Evolutionary conservation across 2,113 vertebrate genomes (phyloP), one percentile per base, ranked within the genome.

Genomic region (Climacteris rufus): DNA sequence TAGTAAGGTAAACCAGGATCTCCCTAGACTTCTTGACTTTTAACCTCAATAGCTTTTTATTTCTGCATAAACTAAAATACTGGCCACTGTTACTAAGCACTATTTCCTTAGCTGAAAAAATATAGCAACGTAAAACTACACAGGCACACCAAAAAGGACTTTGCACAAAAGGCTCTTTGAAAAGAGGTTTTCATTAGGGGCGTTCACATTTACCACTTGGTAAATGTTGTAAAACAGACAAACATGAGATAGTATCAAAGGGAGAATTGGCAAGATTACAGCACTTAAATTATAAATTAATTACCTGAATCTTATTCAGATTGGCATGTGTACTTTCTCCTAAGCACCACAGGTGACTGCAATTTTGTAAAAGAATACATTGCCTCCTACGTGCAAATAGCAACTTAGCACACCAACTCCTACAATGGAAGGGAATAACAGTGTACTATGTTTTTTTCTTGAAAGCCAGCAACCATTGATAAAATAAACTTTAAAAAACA

Each of bases 341-440:
- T 65, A 37, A 77, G 37, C 37, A 70, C 11, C 37, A 64, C 23
- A 64, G 33, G 39, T 19, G 22, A 80, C 20, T 39, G 33, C 18
- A 42, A 19, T 49, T 83, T 39, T 56, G 21, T 47, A 52, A 40
- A 53, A 78, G n/a, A 31, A 37, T 10, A 22, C 13, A 45, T 42
- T 72, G 44, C 21, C 19, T 54, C 25, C 47, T 15, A 20, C 28
- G 40, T 45, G 45, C 53, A 56, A 89, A 71, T 4, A 59, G 47
- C 40, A 57, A 35, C 22, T 74, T 37, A 77, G 45, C 15, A 42
- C 40, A 76, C 14, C 53, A 56, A 14, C 22, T 20, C 40, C 40
- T 22, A 45, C 5, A 40, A 27, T 0, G 0, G 19, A 86, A 71
- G 23, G 7, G 7, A 83, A 5, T 37, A 78, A 50, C 12, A 30